Evolutionary conservation across 1,140 invertebrate genomes (phyloP).

Genomic region (Brachystomella parvula): DNA sequence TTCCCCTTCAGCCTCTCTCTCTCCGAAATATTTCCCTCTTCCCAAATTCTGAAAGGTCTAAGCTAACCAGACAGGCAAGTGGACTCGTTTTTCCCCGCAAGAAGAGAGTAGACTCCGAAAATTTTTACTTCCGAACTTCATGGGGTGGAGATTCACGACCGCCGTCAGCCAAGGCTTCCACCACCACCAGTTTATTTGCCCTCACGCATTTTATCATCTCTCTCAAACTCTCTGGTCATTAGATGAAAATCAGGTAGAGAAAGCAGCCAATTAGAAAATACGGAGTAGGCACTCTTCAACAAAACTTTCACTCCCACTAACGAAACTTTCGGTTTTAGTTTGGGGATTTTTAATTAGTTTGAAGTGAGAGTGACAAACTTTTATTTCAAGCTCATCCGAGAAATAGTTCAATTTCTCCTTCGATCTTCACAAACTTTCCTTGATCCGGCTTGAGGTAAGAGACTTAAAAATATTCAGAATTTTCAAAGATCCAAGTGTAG

Average conservation of each 20-base stretch:
- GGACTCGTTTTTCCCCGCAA: neutral
- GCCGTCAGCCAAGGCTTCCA: neutral
- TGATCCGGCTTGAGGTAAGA: too few relatives aligned
- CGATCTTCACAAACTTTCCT: too few relatives aligned
- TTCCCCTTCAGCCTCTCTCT: neutral
- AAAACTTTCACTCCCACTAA: constrained; percentile 2
- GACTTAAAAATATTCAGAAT: too few relatives aligned
- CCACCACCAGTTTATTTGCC: neutral
- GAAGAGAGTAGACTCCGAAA: neutral
- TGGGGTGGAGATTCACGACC: neutral
- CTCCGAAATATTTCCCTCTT: neutral
- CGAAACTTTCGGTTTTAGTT: too few relatives aligned
- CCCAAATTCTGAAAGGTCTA: neutral
- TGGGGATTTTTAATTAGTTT: too few relatives aligned
- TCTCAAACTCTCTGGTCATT: neutral
- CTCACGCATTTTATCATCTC: neutral
- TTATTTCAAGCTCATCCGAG: too few relatives aligned
- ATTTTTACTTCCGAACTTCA: neutral
- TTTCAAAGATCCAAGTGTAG: too few relatives aligned
- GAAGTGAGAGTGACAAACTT: too few relatives aligned
- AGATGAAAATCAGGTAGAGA: neutral
- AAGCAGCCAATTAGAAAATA: constrained; percentile 1
- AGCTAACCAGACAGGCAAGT: neutral
- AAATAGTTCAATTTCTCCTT: too few relatives aligned
- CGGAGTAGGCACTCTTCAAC: neutral